Conservation (phyloP, 2,113 vertebrate genomes). For the Hemiscyllium ocellatum region DNA sequence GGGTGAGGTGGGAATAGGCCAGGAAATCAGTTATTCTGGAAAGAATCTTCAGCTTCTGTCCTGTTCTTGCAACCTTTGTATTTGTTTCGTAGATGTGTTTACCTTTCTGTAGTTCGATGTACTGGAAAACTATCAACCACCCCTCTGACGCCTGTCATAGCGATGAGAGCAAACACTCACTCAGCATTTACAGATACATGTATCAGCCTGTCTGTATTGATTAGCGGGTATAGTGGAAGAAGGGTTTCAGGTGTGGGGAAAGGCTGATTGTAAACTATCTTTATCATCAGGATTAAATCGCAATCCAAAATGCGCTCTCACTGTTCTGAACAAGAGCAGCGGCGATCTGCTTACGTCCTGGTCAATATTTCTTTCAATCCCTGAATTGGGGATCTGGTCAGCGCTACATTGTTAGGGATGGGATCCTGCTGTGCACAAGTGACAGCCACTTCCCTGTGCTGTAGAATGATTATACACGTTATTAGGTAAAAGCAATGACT, state of each 20-base stretch:
- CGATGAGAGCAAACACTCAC: neutral
- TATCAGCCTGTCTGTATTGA: neutral
- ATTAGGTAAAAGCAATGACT: too few relatives aligned
- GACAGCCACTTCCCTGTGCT: neutral
- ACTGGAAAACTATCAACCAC: neutral
- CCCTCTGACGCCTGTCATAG: neutral
- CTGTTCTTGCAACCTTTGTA: too few relatives aligned
- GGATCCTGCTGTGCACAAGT: neutral
- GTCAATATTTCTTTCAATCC: neutral
- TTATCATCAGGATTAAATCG: neutral
- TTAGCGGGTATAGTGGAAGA: neutral
- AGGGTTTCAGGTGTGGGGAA: neutral
- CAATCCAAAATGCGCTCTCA: neutral
- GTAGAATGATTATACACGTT: neutral
- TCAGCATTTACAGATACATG: neutral
- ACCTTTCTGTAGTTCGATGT: neutral
- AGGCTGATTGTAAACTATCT: too few relatives aligned
- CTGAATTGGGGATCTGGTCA: neutral
- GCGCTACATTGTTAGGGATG: neutral
- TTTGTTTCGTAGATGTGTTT: too few relatives aligned
- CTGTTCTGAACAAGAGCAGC: neutral
- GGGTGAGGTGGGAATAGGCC: too few relatives aligned
- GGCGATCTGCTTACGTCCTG: too few relatives aligned
- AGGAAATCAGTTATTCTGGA: too few relatives aligned
- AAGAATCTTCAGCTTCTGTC: too few relatives aligned